Base-by-base conservation (phyloP, 1,140 invertebrate species). In the Drosophila varians region DNA sequence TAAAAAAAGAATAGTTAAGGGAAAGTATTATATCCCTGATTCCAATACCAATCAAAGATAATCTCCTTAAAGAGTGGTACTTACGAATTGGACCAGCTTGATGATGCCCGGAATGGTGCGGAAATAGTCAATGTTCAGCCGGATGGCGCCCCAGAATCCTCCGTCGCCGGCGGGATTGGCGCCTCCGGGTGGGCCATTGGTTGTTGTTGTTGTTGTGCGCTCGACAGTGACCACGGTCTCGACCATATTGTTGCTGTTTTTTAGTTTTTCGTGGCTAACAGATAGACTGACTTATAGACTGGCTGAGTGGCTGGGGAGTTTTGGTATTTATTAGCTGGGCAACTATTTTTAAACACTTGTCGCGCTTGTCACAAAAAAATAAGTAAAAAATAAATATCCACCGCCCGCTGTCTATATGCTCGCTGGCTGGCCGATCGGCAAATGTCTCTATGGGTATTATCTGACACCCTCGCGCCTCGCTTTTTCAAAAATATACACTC, bases 221-320 rank as follows among this genome's bases (percentile, higher is more conserved):
- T 93, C 93, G 72, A 94, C 93, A 73, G 92, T 94, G 62, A 94
- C 93, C 66, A 94, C 94, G 65, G 94, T 94, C 92, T 94, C 94
- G 82, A 94, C 93, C 92, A 94, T 94, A 93, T 94, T 94, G 53
- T 53, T 87, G 34, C 47, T 69, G 36, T 36, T 75, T 25, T 74
- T 48, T 40, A 40, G 25, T 28, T 47, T 5, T 51, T 53, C 38
- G 18, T n/a, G 8, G 21, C 16, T 38, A 28, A 28, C 26, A 9
- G 48, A 45, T 6, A 4, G 11, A 31, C 7, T 31, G 11, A 11
- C 12, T 38, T 8, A 28, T 12, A 7, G 34, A 38, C n/a, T 31
- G 28, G 7, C 28, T 31, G 7, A 38, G 36, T 38, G 36, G 12
- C 36, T 38, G 47, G 21, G 40, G 47, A 64, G 45, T 64, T 74